Percentiles rank a stretch among this genome's conserved stretches.
Conservation (phyloP, 92 coral and sea anemone species). For the Phenganax stokvisi region DNA sequence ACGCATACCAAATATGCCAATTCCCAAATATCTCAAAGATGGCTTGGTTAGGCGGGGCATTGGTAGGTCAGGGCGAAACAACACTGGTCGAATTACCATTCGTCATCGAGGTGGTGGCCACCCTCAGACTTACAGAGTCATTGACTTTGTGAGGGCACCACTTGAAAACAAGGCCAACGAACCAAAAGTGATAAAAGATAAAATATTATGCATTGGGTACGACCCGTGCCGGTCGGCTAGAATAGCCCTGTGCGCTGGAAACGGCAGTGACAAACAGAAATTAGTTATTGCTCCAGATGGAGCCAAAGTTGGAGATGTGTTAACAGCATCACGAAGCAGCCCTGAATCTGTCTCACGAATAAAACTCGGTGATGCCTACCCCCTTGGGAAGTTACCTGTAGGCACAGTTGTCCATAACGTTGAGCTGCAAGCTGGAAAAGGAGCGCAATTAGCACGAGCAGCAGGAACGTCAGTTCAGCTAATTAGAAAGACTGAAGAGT, state of each 20-base stretch:
- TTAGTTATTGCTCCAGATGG: slow-evolving; percentile 86
- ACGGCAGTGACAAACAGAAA: slow-evolving; percentile 80
- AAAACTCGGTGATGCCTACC: slow-evolving; percentile 95
- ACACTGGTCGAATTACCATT: slow-evolving; percentile 67
- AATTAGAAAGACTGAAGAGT: slow-evolving; percentile 63
- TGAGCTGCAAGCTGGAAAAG: slow-evolving; percentile 80
- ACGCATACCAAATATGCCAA: slow-evolving; percentile 73
- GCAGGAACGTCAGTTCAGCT: slow-evolving; percentile 98
- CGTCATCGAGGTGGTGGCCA: slow-evolving; percentile 98
- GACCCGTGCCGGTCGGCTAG: slow-evolving; percentile 97
- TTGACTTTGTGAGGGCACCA: slow-evolving; percentile 87
- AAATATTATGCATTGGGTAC: slow-evolving; percentile 82
- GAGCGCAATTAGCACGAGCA: slow-evolving; percentile 92
- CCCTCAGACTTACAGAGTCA: slow-evolving; percentile 77
- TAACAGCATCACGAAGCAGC: slow-evolving; percentile 77
- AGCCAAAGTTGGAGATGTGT: slow-evolving; percentile 75
- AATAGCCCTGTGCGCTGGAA: slow-evolving; percentile 90
- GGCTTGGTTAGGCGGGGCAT: slow-evolving; percentile 71
- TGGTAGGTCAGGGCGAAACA: slow-evolving; percentile 80
- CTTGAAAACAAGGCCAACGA: slow-evolving; percentile 36
- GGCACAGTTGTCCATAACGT: slow-evolving; percentile 90
- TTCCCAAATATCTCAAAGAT: slow-evolving; percentile 82
- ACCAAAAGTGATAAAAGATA: slow-evolving; percentile 54
- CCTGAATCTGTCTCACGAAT: slow-evolving; percentile 77
- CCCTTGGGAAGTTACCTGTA: slow-evolving; percentile 71